Evolutionary conservation across 92 coral and sea anemone species (phyloP), one percentile per base, ranked within the genome.

Genomic region (Umimayanthus kanabou): DNA sequence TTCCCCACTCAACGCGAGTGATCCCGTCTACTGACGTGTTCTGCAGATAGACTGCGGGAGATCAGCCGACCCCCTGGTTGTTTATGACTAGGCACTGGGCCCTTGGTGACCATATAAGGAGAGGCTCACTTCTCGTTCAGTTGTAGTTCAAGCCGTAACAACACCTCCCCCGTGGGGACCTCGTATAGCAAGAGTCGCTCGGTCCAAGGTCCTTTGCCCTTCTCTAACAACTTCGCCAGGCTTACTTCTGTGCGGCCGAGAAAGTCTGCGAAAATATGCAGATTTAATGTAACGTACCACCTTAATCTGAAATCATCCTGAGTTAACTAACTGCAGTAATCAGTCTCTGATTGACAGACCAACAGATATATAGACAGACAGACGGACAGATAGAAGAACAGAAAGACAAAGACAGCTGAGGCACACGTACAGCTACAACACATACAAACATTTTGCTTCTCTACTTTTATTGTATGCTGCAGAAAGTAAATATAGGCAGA

Each of bases 231-330:
- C 50, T 86, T 91, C 16, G 98, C 93, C 78, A 96, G 82, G 82
- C 92, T 92, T 9, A 96, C 92, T 77, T 96, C 99, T 16, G 99
- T 96, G 26, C 99, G 98, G 67, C 99, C 99, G 29, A 96, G 94
- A 80, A 95, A 96, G 88, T 96, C 99, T 96, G 89, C 8, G 45
- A 79, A 84, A 61, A 50, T 29, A 61, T 28, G 45, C 15, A 7
- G 22, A 20, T 61, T 20, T 3, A 5, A 61, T 20, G n/a, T 33
- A 64, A 71, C 69, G 69, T 61, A 53, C 58, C 58, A 16, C 58
- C 58, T 53, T 53, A 53, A 11, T 7, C 16, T 53, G 58, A 53
- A 7, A 53, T 53, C 18, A 14, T 53, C 18, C 58, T 11, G 14
- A 11, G 58, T 18, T 53, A 53, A 14, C 58, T 53, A 53, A 53